Evolutionary conservation across 1,140 invertebrate species (phyloP), one percentile per base, ranked within the genome.

Genomic region (Pogonomyrmex californicus): DNA sequence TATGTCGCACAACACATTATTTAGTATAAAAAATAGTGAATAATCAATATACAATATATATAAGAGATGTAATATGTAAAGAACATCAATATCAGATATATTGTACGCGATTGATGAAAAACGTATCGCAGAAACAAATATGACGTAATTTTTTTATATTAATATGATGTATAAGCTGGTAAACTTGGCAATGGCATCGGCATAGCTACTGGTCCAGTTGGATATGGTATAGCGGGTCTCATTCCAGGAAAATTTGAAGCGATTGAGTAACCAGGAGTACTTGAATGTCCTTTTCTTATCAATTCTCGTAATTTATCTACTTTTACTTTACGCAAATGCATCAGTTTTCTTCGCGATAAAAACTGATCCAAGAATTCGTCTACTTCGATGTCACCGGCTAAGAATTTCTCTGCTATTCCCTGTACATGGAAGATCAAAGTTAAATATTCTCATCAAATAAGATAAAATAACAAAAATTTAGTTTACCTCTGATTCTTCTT

Each of bases 221-320:
- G 96, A 88, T 96, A 96, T 9, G 96, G 96, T 65, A 96, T 93
- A 7, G 91, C 90, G 17, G 94, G 93, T 14, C 86, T 85, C 68
- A 94, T 91, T 75, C 92, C 92, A 36, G 92, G 91, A 63, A 92
- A 95, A 92, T 93, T 94, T 49, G 86, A 92, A 49, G 76, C 41
- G 7, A 86, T 78, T 30, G 94, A 94, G 87, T 95, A 95, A 77
- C 91, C 93, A 38, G 92, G 90, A n/a, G 73, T 92, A 73, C 63
- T 89, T 0, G 94, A 88, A 88, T 95, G 88, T 10, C 87, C 86
- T 87, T 95, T 94, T 94, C 96, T 96, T 51, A 98, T 95, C 1
- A 98, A 92, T 93, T 99, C 98, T 76, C 96, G 95, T 96, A 99
- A 97, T 96, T 98, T 98, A 76, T 99, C 98, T 17, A 97, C 97